Evolutionary conservation across 2,113 vertebrate genomes (phyloP), one percentile per base, ranked within the genome.

Genomic region (Micronisus gabar): DNA sequence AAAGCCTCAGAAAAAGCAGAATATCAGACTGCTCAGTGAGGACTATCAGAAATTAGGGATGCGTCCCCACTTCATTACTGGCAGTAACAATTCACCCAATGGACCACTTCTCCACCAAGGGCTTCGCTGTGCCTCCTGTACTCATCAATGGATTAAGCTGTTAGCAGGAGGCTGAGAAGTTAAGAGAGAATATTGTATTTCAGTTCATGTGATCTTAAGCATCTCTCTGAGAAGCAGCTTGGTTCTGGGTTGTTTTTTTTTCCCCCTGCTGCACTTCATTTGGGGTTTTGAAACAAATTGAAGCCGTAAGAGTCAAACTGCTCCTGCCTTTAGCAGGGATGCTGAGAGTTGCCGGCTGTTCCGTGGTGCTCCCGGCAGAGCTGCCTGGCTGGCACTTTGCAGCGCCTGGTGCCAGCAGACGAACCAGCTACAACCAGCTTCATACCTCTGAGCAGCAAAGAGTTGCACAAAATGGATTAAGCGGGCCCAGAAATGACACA

Each of bases 141-240:
- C 75, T 87, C 81, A 63, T 50, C 82, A 29, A 40, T 71, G 73
- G 94, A 95, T 94, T 85, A 93, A 93, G 89, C 93, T 89, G 89
- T 86, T 93, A 94, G 85, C 80, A 91, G 91, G 86, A 94, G 71
- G 79, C 94, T 90, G 86, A 76, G 90, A 93, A 92, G 83, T 87
- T 92, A 89, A 79, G 86, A 90, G 58, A 17, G 29, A 96, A 97
- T 93, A 97, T 21, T 93, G 82, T 71, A 92, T 97, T 95, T 86
- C 85, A 75, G 81, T 62, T 65, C 90, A 47, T 78, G 79, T 55
- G 78, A 94, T 93, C 79, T 95, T 59, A 93, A 95, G 79, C 75
- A 83, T 52, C 78, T 67, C 88, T 75, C 83, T 0, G 3, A 91
- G 71, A 90, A 91, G 71, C 74, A 81, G 81, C 56, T 61, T 71